phyloP scores from a whole-genome alignment of 1,140 invertebrate species.

The Arion vulgaris region DNA sequence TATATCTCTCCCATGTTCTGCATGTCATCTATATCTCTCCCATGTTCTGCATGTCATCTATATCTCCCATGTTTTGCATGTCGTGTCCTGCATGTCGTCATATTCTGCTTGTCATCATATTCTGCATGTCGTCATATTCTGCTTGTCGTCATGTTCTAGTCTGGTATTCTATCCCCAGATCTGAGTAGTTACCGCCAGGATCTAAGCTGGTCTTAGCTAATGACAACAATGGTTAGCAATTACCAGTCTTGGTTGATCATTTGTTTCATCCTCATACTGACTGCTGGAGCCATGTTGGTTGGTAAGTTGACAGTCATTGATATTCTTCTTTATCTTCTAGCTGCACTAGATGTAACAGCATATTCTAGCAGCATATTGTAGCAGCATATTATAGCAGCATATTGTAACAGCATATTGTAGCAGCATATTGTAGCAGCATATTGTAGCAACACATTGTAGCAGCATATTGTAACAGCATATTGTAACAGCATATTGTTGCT shows the following conservation, averaged over 20 bases:
- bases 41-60: no score
- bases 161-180: conserved; percentile 4
- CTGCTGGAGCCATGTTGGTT: conserved; percentile 56
- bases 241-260: conserved; percentile 64
- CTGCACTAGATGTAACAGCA: background rate
- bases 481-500: no score
- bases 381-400: background rate
- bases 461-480: no score
- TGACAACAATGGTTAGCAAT: conserved; percentile 53
- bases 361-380: background rate
- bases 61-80: no score
- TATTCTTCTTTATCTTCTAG: background rate
- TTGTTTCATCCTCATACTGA: conserved; percentile 59
- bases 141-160: no score
- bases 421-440: background rate
- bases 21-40: no score
- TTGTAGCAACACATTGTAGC: no score
- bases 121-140: no score
- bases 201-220: conserved; percentile 57
- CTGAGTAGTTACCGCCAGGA: conserved; percentile 42
- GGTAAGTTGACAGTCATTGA: conserved; percentile 51
- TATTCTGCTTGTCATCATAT: no score
- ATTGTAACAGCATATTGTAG: background rate
- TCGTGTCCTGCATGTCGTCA: no score
- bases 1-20: no score